Percentiles rank a stretch among this genome's conserved stretches.
Conservation (phyloP, 2,888 invertebrate genomes). For the Alloscopus bannaensis region DNA sequence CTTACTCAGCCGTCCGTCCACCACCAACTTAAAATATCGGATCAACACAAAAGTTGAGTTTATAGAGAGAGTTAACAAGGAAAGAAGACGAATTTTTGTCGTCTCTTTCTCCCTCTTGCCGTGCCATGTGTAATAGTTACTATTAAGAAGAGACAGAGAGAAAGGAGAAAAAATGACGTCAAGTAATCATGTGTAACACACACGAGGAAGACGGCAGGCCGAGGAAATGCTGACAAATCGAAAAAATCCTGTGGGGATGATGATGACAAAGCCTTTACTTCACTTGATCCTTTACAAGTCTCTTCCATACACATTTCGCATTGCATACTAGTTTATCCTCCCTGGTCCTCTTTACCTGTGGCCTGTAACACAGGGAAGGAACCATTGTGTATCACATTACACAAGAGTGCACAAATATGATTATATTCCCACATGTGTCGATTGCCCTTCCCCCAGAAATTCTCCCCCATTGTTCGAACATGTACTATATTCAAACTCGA, state of each 20-base stretch:
- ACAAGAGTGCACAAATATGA: too few species aligned
- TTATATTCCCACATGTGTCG: too few species aligned
- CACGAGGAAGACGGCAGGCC: neutral
- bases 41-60: slow-evolving; percentile 21
- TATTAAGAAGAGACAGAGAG: neutral
- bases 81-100: slow-evolving; percentile 16
- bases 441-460: too few species aligned
- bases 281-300: slow-evolving; percentile 2
- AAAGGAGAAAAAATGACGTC: slow-evolving; percentile 22
- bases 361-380: too few species aligned
- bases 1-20: slow-evolving; percentile 21
- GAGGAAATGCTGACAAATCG: slow-evolving; percentile 26
- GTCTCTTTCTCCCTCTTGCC: too few species aligned
- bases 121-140: too few species aligned
- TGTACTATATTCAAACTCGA: too few species aligned
- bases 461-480: too few species aligned
- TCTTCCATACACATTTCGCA: neutral
- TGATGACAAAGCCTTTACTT: slow-evolving; percentile 20
- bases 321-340: too few species aligned
- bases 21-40: slow-evolving; percentile 16
- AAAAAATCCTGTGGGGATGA: slow-evolving; percentile 43
- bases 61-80: neutral
- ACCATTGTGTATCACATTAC: too few species aligned
- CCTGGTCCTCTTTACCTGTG: too few species aligned
- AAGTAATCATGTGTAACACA: slow-evolving; percentile 23